These are phyloP conservation scores for Elaphurus davidianus DNA, from an alignment of 2,113 vertebrate species.

Conservation along the genomic window DNA sequence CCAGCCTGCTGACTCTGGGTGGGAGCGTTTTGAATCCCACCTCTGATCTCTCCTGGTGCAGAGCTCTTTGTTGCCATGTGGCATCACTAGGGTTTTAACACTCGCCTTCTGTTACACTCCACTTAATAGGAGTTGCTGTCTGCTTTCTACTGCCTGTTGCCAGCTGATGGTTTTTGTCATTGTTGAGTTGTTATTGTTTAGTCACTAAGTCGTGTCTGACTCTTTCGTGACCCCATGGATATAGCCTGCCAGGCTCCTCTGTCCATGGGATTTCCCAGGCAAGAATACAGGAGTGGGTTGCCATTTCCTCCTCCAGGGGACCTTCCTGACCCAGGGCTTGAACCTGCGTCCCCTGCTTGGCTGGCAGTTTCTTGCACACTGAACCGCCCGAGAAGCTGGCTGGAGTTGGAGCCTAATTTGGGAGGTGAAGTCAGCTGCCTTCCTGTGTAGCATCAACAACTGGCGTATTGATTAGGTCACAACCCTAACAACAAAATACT, in stretches of 20 bases:
- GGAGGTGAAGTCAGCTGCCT: not conserved
- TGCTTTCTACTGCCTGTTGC: accelerated
- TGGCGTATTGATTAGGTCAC: not conserved
- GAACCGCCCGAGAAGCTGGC: not conserved
- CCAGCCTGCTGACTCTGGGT: not conserved
- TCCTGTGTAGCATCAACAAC: not conserved
- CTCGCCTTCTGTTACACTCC: accelerated
- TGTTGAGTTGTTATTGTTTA: not conserved
- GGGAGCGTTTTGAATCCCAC: not conserved
- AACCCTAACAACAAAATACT: not conserved
- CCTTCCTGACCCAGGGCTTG: not conserved
- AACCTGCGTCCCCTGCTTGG: not conserved
- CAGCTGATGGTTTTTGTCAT: not conserved
- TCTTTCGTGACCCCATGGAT: not conserved
- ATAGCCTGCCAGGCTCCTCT: not conserved
- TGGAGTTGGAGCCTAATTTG: not conserved
- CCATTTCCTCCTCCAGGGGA: not conserved
- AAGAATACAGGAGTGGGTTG: not conserved
- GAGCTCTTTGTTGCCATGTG: not conserved
- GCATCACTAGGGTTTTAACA: not conserved
- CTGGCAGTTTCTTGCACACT: not conserved
- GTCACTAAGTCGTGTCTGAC: not conserved
- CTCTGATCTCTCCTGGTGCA: not conserved
- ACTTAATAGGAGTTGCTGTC: not conserved
- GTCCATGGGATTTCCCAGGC: not conserved